These are phyloP conservation scores for Bettongia penicillata DNA, from an alignment of 2,113 vertebrate genomes.

Conservation along the genomic window DNA sequence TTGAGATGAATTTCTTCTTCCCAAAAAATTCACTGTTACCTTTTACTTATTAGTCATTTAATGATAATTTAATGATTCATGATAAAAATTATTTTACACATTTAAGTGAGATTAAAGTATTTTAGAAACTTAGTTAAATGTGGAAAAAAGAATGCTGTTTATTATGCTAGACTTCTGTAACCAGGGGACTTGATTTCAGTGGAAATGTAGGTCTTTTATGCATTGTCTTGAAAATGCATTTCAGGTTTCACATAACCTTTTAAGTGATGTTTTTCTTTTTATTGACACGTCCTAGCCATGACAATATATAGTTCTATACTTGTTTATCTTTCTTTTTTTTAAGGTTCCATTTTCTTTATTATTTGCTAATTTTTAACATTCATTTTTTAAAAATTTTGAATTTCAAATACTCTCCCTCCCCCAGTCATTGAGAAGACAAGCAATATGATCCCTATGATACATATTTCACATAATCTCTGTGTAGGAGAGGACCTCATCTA, in stretches of 20 bases:
- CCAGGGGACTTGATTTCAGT: neutral
- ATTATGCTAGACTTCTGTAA: neutral
- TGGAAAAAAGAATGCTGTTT: neutral
- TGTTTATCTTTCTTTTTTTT: neutral
- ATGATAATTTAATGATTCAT: neutral
- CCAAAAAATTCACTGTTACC: neutral
- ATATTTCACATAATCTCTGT: neutral
- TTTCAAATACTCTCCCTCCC: neutral
- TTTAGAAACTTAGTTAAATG: conserved; percentile 15
- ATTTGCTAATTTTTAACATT: neutral
- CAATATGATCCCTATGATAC: neutral
- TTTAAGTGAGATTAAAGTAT: neutral
- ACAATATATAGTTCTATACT: neutral
- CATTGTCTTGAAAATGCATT: neutral
- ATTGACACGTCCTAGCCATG: neutral
- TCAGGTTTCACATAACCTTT: neutral
- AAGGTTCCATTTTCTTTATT: neutral
- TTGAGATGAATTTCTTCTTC: neutral
- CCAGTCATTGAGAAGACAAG: neutral
- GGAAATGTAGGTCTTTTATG: neutral
- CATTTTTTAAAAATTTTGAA: neutral
- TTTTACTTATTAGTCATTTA: neutral
- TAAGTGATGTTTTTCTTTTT: neutral
- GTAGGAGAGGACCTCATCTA: neutral
- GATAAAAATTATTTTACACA: neutral